Base-by-base conservation (phyloP, 2,113 vertebrate species). In the Mormyrus lacerda region DNA sequence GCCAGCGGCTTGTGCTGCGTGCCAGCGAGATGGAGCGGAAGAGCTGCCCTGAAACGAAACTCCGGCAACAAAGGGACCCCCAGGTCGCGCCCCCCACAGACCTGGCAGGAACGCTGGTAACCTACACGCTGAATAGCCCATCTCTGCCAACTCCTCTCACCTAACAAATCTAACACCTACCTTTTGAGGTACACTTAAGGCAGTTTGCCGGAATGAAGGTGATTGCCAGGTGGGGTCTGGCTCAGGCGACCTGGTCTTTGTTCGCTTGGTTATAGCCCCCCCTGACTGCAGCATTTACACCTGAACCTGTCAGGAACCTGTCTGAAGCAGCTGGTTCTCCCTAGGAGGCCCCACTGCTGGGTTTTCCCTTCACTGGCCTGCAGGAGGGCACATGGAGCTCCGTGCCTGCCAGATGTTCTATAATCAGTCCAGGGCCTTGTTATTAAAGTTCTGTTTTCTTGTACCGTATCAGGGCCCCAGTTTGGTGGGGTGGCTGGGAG, bases 1-100 rank as follows among this genome's bases (percentile, higher is more conserved):
- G 92, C 93, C 93, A 90, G 92, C 89, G 92, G 92, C 92, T 92
- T 92, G 79, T 42, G 89, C 91, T 93, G 92, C 93, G 91, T 92
- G 93, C 89, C 44, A 94, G 93, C 88, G 89, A 87, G 88, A 91
- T 79, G 76, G 85, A 87, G 85, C 90, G 91, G 83, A 44, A 83
- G 76, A 73, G 89, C 51, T 31, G 44, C 89, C 53, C 86, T 89
- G 88, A 83, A 55, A 58, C 24, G 19, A n/a, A 48, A 55, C 19
- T 27, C 91, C 50, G 85, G 47, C 58, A 47, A 73, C 35, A 55
- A 53, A 90, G 69, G 69, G 17, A 31, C 65, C 65, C 8, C 65
- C 44, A 45, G 79, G 44, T 47, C 42, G 3, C 15, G 2, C 4
- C 84, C 24, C 84, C 47, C n/a, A 19, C 21, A 50, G 83, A 76